Evolutionary conservation across 1,140 invertebrate genomes (phyloP).

Genomic region (Ruditapes philippinarum): DNA sequence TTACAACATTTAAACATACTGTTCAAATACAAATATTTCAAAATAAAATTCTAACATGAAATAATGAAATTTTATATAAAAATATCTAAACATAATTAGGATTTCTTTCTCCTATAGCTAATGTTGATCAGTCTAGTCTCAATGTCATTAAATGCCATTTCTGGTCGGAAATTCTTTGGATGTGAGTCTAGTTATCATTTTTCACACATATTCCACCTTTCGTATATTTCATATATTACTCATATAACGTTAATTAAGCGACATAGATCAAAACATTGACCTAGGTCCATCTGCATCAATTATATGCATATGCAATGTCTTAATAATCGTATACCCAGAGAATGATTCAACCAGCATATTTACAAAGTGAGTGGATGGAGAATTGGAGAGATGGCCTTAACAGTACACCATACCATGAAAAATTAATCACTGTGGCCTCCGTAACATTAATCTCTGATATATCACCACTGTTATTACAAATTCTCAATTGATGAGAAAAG

Average conservation of each 20-base stretch:
- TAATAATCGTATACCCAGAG: background rate
- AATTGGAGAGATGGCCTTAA: background rate
- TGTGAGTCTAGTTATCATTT: background rate
- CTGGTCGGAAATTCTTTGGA: constrained; percentile 17
- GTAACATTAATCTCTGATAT: background rate
- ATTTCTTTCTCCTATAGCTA: background rate
- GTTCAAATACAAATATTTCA: background rate
- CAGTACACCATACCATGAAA: background rate
- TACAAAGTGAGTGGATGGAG: constrained; percentile 22
- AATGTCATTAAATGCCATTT: constrained; percentile 61
- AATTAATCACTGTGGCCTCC: background rate
- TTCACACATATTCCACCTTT: background rate
- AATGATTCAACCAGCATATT: constrained; percentile 16
- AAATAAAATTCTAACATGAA: constrained; percentile 6
- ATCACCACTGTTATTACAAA: background rate
- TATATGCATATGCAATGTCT: background rate
- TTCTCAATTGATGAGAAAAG: background rate
- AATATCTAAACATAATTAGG: constrained; percentile 17
- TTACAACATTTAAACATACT: constrained; percentile 24
- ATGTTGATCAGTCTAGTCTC: background rate
- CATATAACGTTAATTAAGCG: background rate
- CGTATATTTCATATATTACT: background rate
- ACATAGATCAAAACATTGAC: constrained; percentile 14
- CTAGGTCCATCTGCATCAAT: background rate
- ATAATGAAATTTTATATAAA: background rate